These are phyloP conservation scores for Lumbricus terrestris DNA, from an alignment of 2,888 invertebrate species.

Conservation along the genomic window DNA sequence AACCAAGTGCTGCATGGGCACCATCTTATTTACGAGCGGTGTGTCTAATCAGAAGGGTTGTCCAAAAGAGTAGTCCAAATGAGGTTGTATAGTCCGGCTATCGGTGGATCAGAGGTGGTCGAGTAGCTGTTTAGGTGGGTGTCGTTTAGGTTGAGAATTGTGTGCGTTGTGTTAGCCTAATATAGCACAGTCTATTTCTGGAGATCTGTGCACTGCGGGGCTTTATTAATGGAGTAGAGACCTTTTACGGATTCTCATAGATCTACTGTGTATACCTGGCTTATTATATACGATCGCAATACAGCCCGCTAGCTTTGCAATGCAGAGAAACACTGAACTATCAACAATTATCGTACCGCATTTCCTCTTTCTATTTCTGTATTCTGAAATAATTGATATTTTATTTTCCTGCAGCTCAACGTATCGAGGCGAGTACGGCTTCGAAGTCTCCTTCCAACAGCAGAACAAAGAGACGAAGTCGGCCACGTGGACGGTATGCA, in stretches of 20 bases:
- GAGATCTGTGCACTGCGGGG: neutral
- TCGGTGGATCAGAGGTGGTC: too few species aligned
- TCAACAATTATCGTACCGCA: neutral
- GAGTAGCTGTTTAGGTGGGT: too few species aligned
- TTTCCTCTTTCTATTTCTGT: neutral
- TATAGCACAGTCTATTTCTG: neutral
- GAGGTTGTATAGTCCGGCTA: too few species aligned
- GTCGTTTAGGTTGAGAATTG: too few species aligned
- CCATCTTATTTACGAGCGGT: too few species aligned
- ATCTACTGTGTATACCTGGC: too few species aligned
- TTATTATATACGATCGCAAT: neutral
- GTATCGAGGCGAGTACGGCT: conserved; percentile 56
- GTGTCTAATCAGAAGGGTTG: too few species aligned
- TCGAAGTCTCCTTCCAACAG: conserved; percentile 56
- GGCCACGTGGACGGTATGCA: conserved; percentile 59
- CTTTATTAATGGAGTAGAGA: neutral
- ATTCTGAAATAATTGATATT: neutral
- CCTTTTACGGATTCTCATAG: neutral
- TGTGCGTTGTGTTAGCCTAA: neutral
- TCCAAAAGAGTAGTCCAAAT: too few species aligned
- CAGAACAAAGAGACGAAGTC: conserved; percentile 59
- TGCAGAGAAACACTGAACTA: neutral
- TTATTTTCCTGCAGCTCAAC: conserved; percentile 50
- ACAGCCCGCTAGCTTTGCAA: neutral
- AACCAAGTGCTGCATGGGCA: too few species aligned